Evolutionary conservation across 2,113 vertebrate genomes (phyloP).

Genomic region (Ceyx margarethae): DNA sequence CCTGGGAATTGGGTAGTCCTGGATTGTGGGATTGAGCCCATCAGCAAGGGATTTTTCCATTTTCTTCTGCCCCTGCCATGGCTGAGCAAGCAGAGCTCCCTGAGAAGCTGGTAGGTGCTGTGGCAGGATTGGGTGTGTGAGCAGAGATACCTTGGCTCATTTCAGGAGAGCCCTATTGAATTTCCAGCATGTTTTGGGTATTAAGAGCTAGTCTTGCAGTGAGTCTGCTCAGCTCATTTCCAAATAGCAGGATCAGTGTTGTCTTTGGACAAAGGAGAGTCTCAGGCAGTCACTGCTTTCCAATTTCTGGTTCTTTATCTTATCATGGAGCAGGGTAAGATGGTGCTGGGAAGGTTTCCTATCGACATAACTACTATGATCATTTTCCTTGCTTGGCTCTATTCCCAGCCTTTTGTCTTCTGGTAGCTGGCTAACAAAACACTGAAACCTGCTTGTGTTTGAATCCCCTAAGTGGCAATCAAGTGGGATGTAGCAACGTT

Average conservation of each 20-base stretch:
- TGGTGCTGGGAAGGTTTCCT: slow-evolving; percentile 27
- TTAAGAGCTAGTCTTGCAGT: background rate
- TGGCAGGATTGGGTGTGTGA: background rate
- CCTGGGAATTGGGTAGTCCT: background rate
- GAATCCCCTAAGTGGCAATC: background rate
- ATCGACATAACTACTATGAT: slow-evolving; percentile 5
- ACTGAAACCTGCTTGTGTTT: background rate
- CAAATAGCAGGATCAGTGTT: background rate
- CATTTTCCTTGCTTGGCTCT: background rate
- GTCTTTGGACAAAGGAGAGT: slow-evolving; percentile 28
- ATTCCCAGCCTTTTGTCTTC: background rate
- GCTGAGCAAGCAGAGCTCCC: background rate
- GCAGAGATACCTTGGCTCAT: background rate
- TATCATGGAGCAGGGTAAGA: background rate
- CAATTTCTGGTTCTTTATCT: slow-evolving; percentile 28
- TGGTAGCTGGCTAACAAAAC: background rate
- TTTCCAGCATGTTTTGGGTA: background rate
- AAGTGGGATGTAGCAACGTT: background rate
- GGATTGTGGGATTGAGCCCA: background rate
- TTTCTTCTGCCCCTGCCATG: background rate
- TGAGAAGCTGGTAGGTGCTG: background rate
- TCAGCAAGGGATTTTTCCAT: background rate
- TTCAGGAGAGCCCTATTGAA: background rate
- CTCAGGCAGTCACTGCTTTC: background rate
- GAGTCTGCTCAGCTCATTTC: background rate